Conservation (phyloP, 2,888 invertebrate genomes). For the Aelia acuminata region DNA sequence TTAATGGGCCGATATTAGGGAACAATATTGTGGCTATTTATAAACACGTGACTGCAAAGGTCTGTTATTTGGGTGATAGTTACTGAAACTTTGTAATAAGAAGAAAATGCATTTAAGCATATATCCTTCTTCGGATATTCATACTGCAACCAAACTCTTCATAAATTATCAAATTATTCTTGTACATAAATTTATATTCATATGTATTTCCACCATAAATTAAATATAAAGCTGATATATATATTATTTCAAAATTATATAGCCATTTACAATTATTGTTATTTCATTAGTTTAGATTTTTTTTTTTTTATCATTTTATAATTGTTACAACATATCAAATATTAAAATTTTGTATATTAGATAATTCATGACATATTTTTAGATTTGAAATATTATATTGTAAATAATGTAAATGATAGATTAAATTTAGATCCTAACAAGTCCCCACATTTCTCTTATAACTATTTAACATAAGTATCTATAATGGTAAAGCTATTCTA, state of each 20-base stretch:
- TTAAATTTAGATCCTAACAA: background rate
- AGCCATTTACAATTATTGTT: background rate
- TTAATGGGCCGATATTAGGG: background rate
- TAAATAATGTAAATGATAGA: constrained; percentile 38
- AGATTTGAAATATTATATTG: constrained; percentile 20
- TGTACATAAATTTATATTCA: background rate
- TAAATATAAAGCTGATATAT: background rate
- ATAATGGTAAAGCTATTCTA: constrained; percentile 50
- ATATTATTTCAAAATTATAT: background rate
- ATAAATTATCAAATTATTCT: background rate
- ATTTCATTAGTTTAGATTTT: constrained; percentile 3
- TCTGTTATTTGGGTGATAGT: background rate
- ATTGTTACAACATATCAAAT: constrained; percentile 25
- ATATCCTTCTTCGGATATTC: background rate
- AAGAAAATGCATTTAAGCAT: background rate
- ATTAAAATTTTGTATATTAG: constrained; percentile 19
- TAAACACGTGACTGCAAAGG: background rate
- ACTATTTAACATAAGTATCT: constrained; percentile 21
- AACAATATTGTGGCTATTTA: background rate
- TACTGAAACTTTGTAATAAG: background rate
- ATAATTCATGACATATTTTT: constrained; percentile 41
- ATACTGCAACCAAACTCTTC: background rate
- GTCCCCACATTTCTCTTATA: constrained; percentile 24
- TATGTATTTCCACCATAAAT: background rate
- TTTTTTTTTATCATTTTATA: constrained; percentile 39